phyloP scores from a whole-genome alignment of 2,797 vertebrate species.

The Sebastes matsubarae region DNA sequence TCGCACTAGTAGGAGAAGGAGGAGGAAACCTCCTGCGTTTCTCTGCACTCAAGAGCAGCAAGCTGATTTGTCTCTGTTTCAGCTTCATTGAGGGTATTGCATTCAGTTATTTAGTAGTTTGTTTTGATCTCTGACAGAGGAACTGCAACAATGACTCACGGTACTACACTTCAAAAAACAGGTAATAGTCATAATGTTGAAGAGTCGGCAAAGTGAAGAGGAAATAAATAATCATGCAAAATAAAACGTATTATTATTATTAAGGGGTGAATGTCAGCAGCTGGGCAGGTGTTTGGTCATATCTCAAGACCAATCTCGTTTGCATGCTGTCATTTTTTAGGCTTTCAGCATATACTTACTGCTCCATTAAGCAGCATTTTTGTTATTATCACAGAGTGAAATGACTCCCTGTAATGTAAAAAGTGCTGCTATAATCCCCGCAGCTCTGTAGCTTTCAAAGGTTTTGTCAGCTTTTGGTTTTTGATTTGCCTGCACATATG shows the following conservation, averaged over 20 bases:
- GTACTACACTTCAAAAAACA: not conserved
- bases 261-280: not conserved
- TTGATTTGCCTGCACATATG: not conserved
- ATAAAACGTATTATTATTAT: not conserved
- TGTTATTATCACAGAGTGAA: slow-evolving; percentile 9
- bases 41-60: not conserved
- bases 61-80: not conserved
- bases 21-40: not conserved
- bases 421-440: not conserved
- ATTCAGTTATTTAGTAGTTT: not conserved
- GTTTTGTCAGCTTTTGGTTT: not conserved
- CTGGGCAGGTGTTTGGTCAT: slow-evolving; percentile 2
- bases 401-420: not conserved
- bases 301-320: not conserved
- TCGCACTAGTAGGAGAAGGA: not conserved
- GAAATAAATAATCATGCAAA: not conserved
- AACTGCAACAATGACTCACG: not conserved
- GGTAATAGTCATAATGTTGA: not conserved
- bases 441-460: slow-evolving; percentile 8
- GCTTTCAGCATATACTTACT: not conserved
- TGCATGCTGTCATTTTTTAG: not conserved
- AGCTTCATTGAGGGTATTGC: not conserved
- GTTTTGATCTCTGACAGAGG: slow-evolving; percentile 1
- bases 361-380: slow-evolving; percentile 10
- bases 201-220: not conserved